A percentile compares a stretch with the other conserved stretches of the same genome.
Evolutionary conservation across 2,113 vertebrate species (phyloP).

Genomic region (Bufo bufo): DNA sequence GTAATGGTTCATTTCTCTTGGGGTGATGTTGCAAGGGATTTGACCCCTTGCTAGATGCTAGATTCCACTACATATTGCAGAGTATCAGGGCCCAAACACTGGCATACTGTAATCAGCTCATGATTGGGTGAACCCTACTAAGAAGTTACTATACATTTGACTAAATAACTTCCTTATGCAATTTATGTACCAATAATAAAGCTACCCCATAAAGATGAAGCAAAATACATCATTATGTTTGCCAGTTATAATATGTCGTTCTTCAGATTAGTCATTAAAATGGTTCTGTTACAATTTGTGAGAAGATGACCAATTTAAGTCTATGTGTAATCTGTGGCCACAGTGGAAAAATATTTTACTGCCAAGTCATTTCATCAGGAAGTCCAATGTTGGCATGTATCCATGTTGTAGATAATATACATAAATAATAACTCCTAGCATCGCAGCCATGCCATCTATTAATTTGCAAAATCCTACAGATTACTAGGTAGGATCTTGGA

Average conservation of each 20-base stretch:
- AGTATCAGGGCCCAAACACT: too few species aligned
- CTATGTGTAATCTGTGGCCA: background rate
- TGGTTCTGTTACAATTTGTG: background rate
- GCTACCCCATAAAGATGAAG: background rate
- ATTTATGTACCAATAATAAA: background rate
- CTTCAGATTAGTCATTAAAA: background rate
- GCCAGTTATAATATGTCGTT: background rate
- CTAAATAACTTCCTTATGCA: background rate
- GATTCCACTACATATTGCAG: too few species aligned
- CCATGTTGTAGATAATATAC: background rate
- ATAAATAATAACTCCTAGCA: background rate
- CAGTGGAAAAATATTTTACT: background rate
- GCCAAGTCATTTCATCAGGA: background rate
- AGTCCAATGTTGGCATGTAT: background rate
- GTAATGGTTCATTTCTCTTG: background rate
- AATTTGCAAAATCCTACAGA: background rate
- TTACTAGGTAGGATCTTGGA: background rate
- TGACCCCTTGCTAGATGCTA: background rate
- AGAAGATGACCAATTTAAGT: background rate
- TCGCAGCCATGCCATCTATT: background rate
- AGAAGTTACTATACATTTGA: too few species aligned
- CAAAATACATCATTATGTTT: background rate
- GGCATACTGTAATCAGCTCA: background rate
- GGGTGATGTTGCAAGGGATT: background rate
- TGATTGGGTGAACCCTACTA: too few species aligned